Base-by-base conservation (phyloP, 2,888 invertebrate genomes). In the Microchrysa polita region DNA sequence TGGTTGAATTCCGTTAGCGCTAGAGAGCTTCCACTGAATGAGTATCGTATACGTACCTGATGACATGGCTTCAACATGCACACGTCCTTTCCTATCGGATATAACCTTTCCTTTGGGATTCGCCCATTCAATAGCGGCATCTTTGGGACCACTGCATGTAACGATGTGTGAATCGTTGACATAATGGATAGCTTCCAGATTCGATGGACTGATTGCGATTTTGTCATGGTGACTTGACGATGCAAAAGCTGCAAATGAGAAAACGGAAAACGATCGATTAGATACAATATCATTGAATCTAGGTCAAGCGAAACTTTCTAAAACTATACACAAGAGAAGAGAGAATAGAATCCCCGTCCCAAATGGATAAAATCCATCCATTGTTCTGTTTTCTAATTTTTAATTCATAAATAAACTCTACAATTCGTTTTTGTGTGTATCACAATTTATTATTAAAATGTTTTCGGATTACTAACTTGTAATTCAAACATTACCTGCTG, bases 111-210 rank as follows among this genome's bases (percentile, higher is more conserved):
- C 83, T 76, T 81, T 82, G 44, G 85, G 85, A 76, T 83, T 83
- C 77, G 82, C 80, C 86, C 86, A 85, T 69, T 81, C 81, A 74
- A 84, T 78, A 76, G 81, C 80, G 57, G 79, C 80, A 69, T 81
- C 81, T 72, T 80, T 75, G 67, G 81, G 77, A 42, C 81, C 81
- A 73, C 80, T 81, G 76, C 86, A 86, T 63, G 82, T 80, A 14
- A 86, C 84, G 76, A 86, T 84, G 77, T 86, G 83, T 23, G 86
- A 85, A 75, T 85, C 84, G 78, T 86, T 86, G 76, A 84, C 84
- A 75, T 83, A 86, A 57, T 83, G 84, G 42, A 85, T 84, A 60
- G 86, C 81, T 74, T 83, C 82, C 22, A 79, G 78, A 73, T 81
- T 81, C 76, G 80, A 80, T 72, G 84, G 84, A 75, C 80, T 82